Conservation (phyloP, 2,797 vertebrate species). For the Varecia variegata region DNA sequence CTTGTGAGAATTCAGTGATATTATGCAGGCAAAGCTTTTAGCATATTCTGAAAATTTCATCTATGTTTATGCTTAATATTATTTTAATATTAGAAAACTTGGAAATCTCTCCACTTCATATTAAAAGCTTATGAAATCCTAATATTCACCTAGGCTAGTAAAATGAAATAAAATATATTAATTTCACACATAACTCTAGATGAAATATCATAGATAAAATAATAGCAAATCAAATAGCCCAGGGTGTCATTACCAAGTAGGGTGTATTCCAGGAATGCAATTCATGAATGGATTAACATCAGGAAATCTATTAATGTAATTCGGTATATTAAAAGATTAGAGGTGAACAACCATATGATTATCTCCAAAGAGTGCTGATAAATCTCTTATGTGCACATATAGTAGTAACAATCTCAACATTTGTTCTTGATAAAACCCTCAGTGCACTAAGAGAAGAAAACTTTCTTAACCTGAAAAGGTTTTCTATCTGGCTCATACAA, state of each 20-base stretch:
- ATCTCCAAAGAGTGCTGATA: conserved; percentile 35
- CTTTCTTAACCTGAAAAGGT: background rate
- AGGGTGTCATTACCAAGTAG: conserved; percentile 35
- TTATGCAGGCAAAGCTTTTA: background rate
- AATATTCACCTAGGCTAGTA: conserved; percentile 5
- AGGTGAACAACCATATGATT: conserved; percentile 50
- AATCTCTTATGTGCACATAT: background rate
- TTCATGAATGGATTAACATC: conserved; percentile 45
- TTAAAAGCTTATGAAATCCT: conserved; percentile 21
- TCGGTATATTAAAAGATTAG: conserved; percentile 59
- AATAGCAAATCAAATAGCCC: conserved; percentile 29
- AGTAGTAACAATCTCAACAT: background rate
- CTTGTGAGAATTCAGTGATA: background rate
- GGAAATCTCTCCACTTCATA: conserved; percentile 1
- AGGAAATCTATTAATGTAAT: conserved; percentile 66
- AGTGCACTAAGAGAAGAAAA: background rate
- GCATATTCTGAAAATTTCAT: background rate
- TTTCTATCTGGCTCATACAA: background rate
- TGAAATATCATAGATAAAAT: conserved; percentile 39
- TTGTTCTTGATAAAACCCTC: background rate
- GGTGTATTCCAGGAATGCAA: background rate
- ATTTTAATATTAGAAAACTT: conserved; percentile 30
- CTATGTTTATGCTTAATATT: background rate
- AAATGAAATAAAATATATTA: conserved; percentile 46
- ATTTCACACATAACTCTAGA: conserved; percentile 46